Conservation (phyloP, 1,140 invertebrate species). For the Reticulitermes speratus region DNA sequence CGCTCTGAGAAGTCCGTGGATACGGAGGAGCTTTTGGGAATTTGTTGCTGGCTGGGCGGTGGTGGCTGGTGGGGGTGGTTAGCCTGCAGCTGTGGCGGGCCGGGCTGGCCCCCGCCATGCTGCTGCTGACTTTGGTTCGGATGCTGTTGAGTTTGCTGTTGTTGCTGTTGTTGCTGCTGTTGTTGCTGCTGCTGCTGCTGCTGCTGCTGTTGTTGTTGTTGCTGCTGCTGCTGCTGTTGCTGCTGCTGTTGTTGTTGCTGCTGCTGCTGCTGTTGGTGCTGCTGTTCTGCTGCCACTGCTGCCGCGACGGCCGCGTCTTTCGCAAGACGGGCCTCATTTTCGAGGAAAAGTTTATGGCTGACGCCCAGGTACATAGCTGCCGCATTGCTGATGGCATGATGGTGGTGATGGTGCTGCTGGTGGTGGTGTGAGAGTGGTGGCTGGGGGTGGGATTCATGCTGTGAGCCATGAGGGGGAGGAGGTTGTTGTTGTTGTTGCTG, state of each 20-base stretch:
- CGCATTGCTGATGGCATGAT: constrained; percentile 59
- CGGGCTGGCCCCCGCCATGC: not conserved
- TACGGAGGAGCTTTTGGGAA: constrained; percentile 32
- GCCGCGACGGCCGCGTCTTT: constrained; percentile 61
- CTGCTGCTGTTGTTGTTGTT: constrained; percentile 42
- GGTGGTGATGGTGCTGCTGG: constrained; percentile 50
- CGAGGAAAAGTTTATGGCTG: constrained; percentile 70
- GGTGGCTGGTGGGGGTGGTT: constrained; percentile 45
- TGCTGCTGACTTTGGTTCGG: not conserved
- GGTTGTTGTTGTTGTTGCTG: constrained; percentile 46
- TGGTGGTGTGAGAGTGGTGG: constrained; percentile 49
- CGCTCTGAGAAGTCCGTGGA: constrained; percentile 52
- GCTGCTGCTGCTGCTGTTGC: constrained; percentile 43
- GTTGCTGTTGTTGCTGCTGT: constrained; percentile 11
- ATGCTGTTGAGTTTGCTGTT: constrained; percentile 22
- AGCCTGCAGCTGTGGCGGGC: constrained; percentile 12
- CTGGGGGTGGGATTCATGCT: constrained; percentile 43
- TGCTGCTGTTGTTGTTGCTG: constrained; percentile 48
- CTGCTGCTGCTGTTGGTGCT: constrained; percentile 51
- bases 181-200: constrained; percentile 41
- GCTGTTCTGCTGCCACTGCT: constrained; percentile 54
- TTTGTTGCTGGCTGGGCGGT: constrained; percentile 43
- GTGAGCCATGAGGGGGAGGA: constrained; percentile 41
- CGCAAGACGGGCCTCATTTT: constrained; percentile 70
- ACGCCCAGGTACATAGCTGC: constrained; percentile 74